Percentiles rank a stretch among this genome's conserved stretches.
Conservation (phyloP, 2,888 invertebrate species). For the Leptura quadrifasciata region DNA sequence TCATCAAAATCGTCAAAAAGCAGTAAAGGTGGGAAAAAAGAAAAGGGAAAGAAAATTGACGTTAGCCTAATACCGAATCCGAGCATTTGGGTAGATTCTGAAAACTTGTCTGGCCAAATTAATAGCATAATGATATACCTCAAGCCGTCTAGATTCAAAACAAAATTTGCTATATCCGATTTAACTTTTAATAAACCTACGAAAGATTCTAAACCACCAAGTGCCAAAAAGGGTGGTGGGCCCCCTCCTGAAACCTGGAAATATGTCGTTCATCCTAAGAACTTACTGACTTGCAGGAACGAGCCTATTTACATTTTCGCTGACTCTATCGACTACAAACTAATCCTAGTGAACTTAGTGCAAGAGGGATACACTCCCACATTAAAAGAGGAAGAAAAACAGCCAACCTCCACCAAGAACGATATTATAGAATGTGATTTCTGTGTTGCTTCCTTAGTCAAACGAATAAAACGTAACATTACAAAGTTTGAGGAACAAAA, state of each 20-base stretch:
- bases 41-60: constrained; percentile 50
- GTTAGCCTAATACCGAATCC: constrained; percentile 30
- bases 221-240: neutral
- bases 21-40: constrained; percentile 35
- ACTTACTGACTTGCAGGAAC: constrained; percentile 59
- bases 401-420: neutral
- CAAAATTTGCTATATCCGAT: constrained; percentile 62
- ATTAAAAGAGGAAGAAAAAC: constrained; percentile 18
- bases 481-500: neutral
- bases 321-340: constrained; percentile 66
- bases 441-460: constrained; percentile 23
- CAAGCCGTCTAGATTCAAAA: constrained; percentile 64
- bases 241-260: constrained; percentile 40
- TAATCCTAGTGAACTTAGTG: constrained; percentile 64
- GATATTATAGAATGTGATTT: constrained; percentile 29
- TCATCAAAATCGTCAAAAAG: constrained; percentile 23
- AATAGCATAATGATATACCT: constrained; percentile 64
- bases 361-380: constrained; percentile 60
- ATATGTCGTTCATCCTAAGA: constrained; percentile 57
- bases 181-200: constrained; percentile 28
- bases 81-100: constrained; percentile 65
- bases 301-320: constrained; percentile 68
- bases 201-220: neutral
- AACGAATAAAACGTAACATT: constrained; percentile 16
- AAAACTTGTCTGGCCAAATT: constrained; percentile 61